Percentiles rank a stretch among this genome's conserved stretches.
Conservation (phyloP, 2,113 vertebrate genomes). For the Gopherus flavomarginatus region DNA sequence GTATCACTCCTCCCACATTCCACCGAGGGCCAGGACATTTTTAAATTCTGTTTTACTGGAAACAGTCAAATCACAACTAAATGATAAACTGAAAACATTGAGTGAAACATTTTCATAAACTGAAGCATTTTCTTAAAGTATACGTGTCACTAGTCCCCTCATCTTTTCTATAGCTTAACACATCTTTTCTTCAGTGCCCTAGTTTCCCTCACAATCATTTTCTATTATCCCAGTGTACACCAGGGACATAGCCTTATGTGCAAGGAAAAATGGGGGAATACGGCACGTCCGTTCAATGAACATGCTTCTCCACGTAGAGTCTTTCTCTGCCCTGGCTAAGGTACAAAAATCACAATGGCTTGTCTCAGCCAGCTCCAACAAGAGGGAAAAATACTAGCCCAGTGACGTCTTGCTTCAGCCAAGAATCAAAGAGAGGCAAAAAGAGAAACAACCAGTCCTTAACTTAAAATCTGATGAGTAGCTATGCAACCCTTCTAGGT, state of each 20-base stretch:
- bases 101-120: background rate
- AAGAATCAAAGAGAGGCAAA: background rate
- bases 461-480: background rate
- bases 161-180: background rate
- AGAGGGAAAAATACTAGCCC: background rate
- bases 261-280: constrained; percentile 16
- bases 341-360: background rate
- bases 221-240: background rate
- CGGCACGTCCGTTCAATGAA: background rate
- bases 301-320: background rate
- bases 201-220: background rate
- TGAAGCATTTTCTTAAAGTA: background rate
- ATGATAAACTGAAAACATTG: background rate
- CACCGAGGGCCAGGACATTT: background rate
- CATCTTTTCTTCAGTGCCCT: background rate
- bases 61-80: background rate
- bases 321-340: background rate
- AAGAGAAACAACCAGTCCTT: background rate
- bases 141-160: background rate
- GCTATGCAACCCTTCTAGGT: background rate
- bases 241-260: background rate
- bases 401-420: background rate
- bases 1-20: background rate
- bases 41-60: background rate
- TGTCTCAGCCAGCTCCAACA: background rate